These are phyloP conservation scores for Laothoe populi DNA, from an alignment of 2,888 invertebrate genomes.

Conservation along the genomic window DNA sequence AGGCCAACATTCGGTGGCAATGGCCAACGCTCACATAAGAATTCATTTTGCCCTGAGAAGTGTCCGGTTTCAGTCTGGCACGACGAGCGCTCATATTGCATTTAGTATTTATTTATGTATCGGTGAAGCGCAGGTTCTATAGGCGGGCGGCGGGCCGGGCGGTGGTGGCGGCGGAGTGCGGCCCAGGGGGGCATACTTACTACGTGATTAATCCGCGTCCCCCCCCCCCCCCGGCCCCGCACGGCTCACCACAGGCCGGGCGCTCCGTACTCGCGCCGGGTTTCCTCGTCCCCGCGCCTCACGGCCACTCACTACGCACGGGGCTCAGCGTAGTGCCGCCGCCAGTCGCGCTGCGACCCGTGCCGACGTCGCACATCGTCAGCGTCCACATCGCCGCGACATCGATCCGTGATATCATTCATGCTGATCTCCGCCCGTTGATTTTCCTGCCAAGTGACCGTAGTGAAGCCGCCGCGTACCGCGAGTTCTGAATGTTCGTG, in stretches of 20 bases:
- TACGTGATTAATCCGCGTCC: slow-evolving; percentile 82
- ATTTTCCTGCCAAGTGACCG: slow-evolving; percentile 78
- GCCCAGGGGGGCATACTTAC: slow-evolving; percentile 79
- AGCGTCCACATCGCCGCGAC: slow-evolving; percentile 46
- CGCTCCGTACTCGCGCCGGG: slow-evolving; percentile 82
- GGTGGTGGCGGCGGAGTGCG: slow-evolving; percentile 54
- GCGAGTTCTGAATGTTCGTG: slow-evolving; percentile 79
- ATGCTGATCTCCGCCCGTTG: slow-evolving; percentile 78
- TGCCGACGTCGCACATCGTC: slow-evolving; percentile 68
- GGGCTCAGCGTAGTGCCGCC: slow-evolving; percentile 78
- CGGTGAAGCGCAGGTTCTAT: slow-evolving; percentile 77
- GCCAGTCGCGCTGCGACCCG: slow-evolving; percentile 82
- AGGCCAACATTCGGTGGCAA: slow-evolving; percentile 71
- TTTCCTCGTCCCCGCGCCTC: slow-evolving; percentile 85
- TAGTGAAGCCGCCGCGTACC: slow-evolving; percentile 71
- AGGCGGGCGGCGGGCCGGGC: slow-evolving; percentile 50
- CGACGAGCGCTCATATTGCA: slow-evolving; percentile 74
- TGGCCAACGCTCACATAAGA: slow-evolving; percentile 68
- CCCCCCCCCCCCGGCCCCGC: slow-evolving; percentile 53
- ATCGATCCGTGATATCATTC: slow-evolving; percentile 73
- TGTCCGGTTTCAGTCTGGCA: slow-evolving; percentile 84
- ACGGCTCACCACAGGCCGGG: slow-evolving; percentile 62
- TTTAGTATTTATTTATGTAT: slow-evolving; percentile 82
- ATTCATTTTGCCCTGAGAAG: slow-evolving; percentile 77
- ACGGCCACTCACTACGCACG: slow-evolving; percentile 84